These are phyloP conservation scores for Triplophysa tibetana DNA, from an alignment of 2,113 vertebrate genomes.

Conservation along the genomic window DNA sequence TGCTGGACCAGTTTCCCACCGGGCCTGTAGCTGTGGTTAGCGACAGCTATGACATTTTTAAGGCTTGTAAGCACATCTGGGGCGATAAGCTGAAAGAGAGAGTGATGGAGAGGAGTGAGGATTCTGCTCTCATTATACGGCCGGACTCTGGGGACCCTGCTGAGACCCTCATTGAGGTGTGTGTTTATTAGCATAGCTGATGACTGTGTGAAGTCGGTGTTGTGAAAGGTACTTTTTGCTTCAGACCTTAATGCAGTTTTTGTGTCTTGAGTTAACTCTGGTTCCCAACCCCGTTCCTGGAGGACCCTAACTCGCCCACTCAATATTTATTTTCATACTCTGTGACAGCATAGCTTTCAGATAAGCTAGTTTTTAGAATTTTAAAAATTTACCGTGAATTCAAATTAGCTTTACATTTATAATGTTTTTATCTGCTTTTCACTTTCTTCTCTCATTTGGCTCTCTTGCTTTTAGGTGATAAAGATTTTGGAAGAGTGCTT, in stretches of 20 bases:
- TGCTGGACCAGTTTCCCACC: constrained; percentile 71
- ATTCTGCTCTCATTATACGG: constrained; percentile 72
- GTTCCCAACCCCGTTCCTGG: too few relatives aligned
- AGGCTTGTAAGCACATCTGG: constrained; percentile 79
- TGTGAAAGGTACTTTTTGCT: not conserved
- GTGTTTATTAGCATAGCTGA: not conserved
- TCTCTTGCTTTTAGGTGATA: constrained; percentile 65
- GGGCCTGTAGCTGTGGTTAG: constrained; percentile 76
- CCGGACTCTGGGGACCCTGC: constrained; percentile 76
- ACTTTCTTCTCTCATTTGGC: not conserved
- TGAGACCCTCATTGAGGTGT: constrained; percentile 73
- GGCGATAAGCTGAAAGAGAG: constrained; percentile 75
- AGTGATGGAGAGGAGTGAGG: constrained; percentile 73
- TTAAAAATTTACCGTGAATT: not conserved
- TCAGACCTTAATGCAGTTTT: not conserved
- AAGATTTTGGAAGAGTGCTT: constrained; percentile 75
- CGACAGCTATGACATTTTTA: constrained; percentile 80
- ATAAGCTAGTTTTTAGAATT: not conserved
- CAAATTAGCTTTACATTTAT: not conserved
- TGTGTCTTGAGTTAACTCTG: not conserved
- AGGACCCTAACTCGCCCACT: too few relatives aligned
- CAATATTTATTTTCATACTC: not conserved
- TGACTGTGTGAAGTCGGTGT: not conserved
- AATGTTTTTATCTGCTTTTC: not conserved
- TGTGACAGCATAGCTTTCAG: not conserved